Evolutionary conservation across 2,888 invertebrate species (phyloP).

Genomic region (Cheilosia vernalis): DNA sequence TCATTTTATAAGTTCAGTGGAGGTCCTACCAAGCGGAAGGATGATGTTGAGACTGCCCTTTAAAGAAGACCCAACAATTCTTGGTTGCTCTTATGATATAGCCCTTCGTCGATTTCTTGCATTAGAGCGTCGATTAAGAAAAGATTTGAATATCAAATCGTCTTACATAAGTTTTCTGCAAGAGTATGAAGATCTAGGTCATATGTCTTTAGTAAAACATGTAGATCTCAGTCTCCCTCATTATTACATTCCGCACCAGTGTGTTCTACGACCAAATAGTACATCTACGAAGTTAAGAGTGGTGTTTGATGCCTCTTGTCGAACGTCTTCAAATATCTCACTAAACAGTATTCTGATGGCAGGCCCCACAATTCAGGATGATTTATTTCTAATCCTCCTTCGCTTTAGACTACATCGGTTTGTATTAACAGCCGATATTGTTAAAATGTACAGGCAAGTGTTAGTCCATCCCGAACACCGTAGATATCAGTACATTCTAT

Average conservation of each 20-base stretch:
- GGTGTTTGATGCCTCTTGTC: conserved; percentile 10
- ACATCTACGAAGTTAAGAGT: conserved; percentile 45
- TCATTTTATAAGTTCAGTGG: conserved; percentile 2
- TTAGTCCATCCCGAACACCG: conserved; percentile 40
- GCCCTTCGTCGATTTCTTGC: no score
- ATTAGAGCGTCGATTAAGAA: background rate
- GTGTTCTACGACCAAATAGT: conserved; percentile 30
- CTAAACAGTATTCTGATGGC: conserved; percentile 68
- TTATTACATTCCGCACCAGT: conserved; percentile 6
- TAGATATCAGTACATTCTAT: conserved; percentile 44
- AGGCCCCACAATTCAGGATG: conserved; percentile 54
- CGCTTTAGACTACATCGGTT: conserved; percentile 45
- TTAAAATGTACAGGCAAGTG: conserved; percentile 59
- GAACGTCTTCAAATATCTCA: conserved; percentile 49
- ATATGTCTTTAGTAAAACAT: background rate
- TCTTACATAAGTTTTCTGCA: background rate
- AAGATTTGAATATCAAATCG: background rate
- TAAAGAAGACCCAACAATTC: conserved; percentile 7
- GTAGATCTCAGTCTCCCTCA: background rate
- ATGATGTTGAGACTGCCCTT: background rate
- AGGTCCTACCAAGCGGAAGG: conserved; percentile 8
- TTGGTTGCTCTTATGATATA: background rate
- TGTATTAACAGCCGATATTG: conserved; percentile 23
- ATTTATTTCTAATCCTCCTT: conserved; percentile 41
- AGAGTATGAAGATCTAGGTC: background rate